phyloP scores from a whole-genome alignment of 2,797 vertebrate species.

The Girardinus metallicus region DNA sequence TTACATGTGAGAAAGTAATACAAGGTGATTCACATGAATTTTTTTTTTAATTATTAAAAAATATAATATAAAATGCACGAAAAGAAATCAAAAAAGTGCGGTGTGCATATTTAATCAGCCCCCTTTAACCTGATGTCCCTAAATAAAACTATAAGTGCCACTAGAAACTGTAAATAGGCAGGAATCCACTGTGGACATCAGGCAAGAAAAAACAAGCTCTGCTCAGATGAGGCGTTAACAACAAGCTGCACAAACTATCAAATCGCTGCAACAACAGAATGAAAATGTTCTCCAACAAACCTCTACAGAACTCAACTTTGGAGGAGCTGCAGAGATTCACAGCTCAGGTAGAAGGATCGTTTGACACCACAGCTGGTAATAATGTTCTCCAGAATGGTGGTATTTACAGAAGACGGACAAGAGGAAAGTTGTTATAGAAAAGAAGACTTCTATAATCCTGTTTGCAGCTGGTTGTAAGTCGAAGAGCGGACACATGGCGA shows the following conservation, averaged over 20 bases:
- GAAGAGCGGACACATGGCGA: too few species aligned
- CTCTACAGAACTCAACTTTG: background rate
- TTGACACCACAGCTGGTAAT: background rate
- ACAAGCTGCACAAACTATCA: background rate
- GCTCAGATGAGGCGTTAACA: background rate
- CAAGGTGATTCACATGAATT: too few species aligned
- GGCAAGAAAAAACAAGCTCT: background rate
- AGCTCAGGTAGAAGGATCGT: background rate
- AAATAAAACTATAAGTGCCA: background rate
- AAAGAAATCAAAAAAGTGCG: too few species aligned
- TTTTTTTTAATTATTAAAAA: too few species aligned
- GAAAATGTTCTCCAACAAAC: background rate
- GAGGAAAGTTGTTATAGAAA: background rate
- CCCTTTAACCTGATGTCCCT: background rate
- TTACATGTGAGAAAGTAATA: too few species aligned
- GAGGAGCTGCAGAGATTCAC: background rate
- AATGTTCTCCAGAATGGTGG: too few species aligned
- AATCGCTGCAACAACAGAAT: background rate
- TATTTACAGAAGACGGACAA: background rate
- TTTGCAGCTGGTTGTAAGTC: too few species aligned
- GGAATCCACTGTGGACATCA: background rate
- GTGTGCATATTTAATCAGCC: background rate
- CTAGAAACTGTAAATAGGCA: too few species aligned
- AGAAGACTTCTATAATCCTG: background rate
- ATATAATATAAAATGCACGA: too few species aligned